A percentile compares a stretch with the other conserved stretches of the same genome.
Evolutionary conservation across 1,140 invertebrate species (phyloP).

Genomic region (Himalopsyche phryganea): DNA sequence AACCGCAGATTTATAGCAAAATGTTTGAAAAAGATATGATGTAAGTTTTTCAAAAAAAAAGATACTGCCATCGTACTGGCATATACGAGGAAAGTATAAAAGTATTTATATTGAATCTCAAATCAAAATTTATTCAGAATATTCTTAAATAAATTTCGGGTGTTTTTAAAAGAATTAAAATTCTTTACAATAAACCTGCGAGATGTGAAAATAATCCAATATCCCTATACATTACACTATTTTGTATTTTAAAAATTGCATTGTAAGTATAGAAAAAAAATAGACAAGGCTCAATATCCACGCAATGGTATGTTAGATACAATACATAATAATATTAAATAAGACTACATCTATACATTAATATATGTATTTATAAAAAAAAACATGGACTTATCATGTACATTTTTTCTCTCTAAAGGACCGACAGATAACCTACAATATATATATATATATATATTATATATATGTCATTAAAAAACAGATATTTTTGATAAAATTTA

Average conservation of each 20-base stretch:
- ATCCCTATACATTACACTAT: not conserved
- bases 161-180: too few relatives aligned
- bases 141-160: too few relatives aligned
- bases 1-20: too few relatives aligned
- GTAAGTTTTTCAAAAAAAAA: too few relatives aligned
- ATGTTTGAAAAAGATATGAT: too few relatives aligned
- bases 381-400: slow-evolving; percentile 5
- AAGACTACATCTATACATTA: slow-evolving; percentile 22
- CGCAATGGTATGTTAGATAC: slow-evolving; percentile 24
- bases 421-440: slow-evolving; percentile 20
- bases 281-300: slow-evolving; percentile 10
- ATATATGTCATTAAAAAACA: not conserved
- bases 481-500: slow-evolving; percentile 2
- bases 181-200: too few relatives aligned
- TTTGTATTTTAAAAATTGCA: not conserved
- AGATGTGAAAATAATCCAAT: too few relatives aligned
- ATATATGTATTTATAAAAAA: slow-evolving; percentile 12
- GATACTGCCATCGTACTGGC: too few relatives aligned
- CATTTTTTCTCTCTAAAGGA: slow-evolving; percentile 12
- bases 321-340: slow-evolving; percentile 13
- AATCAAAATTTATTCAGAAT: too few relatives aligned
- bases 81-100: too few relatives aligned
- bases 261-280: slow-evolving; percentile 10
- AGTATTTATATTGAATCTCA: too few relatives aligned
- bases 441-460: not conserved